These are phyloP conservation scores for Sciaenops ocellatus DNA, from an alignment of 2,797 vertebrate species.

Conservation along the genomic window DNA sequence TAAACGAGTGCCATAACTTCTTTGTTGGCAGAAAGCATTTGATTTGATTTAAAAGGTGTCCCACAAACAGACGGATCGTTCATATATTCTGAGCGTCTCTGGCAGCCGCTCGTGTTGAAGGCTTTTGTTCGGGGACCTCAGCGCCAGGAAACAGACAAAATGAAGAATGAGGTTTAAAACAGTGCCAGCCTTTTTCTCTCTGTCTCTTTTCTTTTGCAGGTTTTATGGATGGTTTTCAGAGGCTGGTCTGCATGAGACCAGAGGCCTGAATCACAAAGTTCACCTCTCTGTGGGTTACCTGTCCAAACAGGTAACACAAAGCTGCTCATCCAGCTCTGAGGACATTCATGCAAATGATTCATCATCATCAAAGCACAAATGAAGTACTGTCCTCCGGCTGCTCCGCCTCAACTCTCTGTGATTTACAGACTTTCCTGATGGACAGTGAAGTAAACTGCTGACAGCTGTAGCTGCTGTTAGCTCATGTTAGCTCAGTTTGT, in stretches of 20 bases:
- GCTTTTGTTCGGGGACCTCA: conserved; percentile 32
- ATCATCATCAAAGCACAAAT: no score
- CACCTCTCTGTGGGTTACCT: no score
- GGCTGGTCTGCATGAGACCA: not conserved
- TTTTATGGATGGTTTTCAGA: not conserved
- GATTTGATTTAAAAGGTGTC: conserved; percentile 42
- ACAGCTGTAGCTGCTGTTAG: no score
- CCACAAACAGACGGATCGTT: conserved; percentile 11
- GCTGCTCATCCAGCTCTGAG: no score
- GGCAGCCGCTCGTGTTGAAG: conserved; percentile 24
- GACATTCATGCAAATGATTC: no score
- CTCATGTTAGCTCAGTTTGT: no score
- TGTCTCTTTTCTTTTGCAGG: not conserved
- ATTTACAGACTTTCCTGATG: no score
- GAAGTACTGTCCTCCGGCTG: no score
- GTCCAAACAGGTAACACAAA: no score
- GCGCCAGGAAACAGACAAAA: conserved; percentile 44
- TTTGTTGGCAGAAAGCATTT: conserved; percentile 16
- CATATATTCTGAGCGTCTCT: conserved; percentile 21
- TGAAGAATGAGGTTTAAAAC: conserved; percentile 44
- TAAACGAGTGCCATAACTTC: conserved; percentile 4
- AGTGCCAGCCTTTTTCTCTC: not conserved
- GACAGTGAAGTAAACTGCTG: no score
- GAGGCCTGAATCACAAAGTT: not conserved
- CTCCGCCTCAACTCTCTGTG: no score